A percentile compares a stretch with the other conserved stretches of the same genome.
phyloP scores from a whole-genome alignment of 2,797 vertebrate genomes.

The Enteromius unitaeniatus region DNA sequence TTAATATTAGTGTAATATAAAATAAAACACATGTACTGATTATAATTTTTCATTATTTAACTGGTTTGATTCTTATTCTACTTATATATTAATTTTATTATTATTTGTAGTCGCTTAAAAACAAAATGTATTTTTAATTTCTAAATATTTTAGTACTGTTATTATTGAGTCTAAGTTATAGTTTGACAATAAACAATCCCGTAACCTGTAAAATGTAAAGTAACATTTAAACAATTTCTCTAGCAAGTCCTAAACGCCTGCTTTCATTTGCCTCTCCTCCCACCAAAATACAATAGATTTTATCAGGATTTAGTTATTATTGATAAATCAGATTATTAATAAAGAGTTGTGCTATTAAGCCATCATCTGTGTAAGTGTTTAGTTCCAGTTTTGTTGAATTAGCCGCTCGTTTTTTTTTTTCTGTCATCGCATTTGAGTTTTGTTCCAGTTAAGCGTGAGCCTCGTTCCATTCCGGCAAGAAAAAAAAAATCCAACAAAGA shows the following conservation, averaged over 20 bases:
- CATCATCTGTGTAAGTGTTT: constrained; percentile 45
- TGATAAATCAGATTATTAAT: constrained; percentile 30
- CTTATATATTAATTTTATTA: background rate
- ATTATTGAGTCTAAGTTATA: background rate
- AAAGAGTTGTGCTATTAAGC: constrained; percentile 42
- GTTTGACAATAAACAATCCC: background rate
- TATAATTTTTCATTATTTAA: background rate
- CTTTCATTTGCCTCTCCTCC: background rate
- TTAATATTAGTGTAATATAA: background rate
- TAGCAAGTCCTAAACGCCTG: background rate
- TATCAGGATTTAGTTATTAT: background rate
- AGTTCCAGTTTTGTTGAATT: constrained; percentile 58
- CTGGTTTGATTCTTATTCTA: background rate
- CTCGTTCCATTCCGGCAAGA: constrained; percentile 47
- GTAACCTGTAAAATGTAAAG: background rate
- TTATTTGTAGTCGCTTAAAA: background rate
- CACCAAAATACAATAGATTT: background rate
- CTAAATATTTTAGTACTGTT: background rate
- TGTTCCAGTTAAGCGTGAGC: constrained; percentile 58
- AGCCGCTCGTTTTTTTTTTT: constrained; percentile 22
- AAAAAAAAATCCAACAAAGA: constrained; percentile 69
- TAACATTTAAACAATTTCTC: background rate
- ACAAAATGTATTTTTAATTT: background rate
- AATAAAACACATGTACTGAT: background rate
- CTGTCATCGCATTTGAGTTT: constrained; percentile 58